Evolutionary conservation across 2,113 vertebrate genomes (phyloP), one percentile per base, ranked within the genome.

Genomic region (Epinephelus cyanopodus): DNA sequence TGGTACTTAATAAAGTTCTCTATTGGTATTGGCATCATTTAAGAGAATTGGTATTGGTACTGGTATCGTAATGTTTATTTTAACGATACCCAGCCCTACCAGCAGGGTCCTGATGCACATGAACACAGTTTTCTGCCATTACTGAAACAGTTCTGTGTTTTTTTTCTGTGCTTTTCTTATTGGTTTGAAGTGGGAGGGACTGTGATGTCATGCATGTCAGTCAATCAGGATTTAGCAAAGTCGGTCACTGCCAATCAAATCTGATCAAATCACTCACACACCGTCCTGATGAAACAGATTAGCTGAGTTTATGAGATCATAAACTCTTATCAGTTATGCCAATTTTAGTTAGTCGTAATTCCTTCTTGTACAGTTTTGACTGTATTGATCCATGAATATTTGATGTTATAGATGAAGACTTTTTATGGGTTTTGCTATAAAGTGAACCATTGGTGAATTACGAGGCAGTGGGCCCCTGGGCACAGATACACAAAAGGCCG

Each of bases 391-490:
- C 42, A 63, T 61, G 11, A 70, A 48, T 65, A 68, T 69, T 63
- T 58, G 3, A 69, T 77, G 23, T 60, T 58, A 13, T 39, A 48
- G 14, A 52, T 10, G 4, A 19, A 33, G 14, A 61, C 27, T n/a
- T 71, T 81, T 85, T 52, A 50, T 61, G 77, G 47, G 39, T 65
- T 64, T 71, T 27, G 54, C 76, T 57, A 37, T 53, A 19, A 79
- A 45, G 45, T 72, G 47, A 37, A 37, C 33, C 33, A 37, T 37
- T 6, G 33, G 33, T 37, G 33, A 1, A 37, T 37, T 37, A 37
- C 6, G 6, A 37, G 33, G 33, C 33, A 37, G 33, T 37, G 33
- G 33, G 33, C 33, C 33, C 33, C 33, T 37, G 33, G 33, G 33
- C 33, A 37, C 33, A 7, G 33, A 37, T 37, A 37, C 33, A 7